Conservation (phyloP, 2,797 vertebrate species). For the Sus cebifrons region DNA sequence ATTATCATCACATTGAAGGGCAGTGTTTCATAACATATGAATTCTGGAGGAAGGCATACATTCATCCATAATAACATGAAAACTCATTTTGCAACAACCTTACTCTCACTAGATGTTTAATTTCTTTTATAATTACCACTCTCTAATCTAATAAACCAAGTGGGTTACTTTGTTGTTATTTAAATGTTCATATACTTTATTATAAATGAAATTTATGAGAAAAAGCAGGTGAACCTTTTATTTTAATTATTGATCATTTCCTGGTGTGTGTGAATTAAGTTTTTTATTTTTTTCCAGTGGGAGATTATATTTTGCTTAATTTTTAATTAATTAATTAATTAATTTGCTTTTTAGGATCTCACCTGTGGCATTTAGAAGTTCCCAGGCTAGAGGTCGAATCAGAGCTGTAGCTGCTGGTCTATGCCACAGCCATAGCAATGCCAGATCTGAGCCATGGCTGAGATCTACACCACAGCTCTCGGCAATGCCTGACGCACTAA, state of each 20-base stretch:
- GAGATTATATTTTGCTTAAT: neutral
- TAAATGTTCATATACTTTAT: neutral
- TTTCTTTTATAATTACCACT: neutral
- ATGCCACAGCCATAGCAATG: too few species aligned
- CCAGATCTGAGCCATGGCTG: too few species aligned
- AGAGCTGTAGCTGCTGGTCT: too few species aligned
- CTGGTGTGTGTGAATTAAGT: neutral
- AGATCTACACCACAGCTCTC: too few species aligned
- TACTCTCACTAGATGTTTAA: neutral
- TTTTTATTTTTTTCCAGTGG: neutral
- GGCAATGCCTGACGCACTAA: too few species aligned
- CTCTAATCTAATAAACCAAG: neutral
- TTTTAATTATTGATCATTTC: neutral
- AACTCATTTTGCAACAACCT: neutral
- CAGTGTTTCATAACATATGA: neutral
- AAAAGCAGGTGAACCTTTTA: neutral
- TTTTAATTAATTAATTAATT: neutral
- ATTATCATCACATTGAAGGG: neutral
- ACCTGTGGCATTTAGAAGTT: too few species aligned
- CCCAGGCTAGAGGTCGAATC: too few species aligned
- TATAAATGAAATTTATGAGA: conserved; percentile 23
- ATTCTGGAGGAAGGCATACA: neutral
- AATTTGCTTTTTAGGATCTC: too few species aligned
- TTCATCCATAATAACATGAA: neutral
- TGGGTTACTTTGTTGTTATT: neutral